Base-by-base conservation (phyloP, 2,113 vertebrate species). In the Austrofundulus limnaeus region DNA sequence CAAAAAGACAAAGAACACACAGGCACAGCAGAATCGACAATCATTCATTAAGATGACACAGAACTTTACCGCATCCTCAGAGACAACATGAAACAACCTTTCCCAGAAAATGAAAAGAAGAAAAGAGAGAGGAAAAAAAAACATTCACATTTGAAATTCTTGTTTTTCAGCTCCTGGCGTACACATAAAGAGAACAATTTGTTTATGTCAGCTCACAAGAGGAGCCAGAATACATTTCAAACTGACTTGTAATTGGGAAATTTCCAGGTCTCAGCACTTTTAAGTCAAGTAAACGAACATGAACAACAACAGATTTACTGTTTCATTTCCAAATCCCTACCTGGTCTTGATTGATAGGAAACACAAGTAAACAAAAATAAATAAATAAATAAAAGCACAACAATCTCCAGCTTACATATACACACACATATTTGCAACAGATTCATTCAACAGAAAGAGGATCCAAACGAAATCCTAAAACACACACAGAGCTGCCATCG, bases 21-120 rank as follows among this genome's bases (percentile, higher is more conserved):
- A 89, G 86, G 86, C 85, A 89, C 88, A 58, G 85, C 84, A 89
- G 83, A 87, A 83, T 78, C 61, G 81, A 86, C 86, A 87, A 87
- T 88, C 86, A 76, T 88, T 88, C 85, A 81, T 75, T 78, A 66
- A 78, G 77, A 84, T 85, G 81, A 88, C 85, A 85, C 74, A 67
- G 69, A 73, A 82, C 63, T 39, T 64, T 83, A 75, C 60, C 55
- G 61, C 72, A 64, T 70, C 85, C 78, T 78, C 66, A 2, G 71
- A 75, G 60, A 73, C 68, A 0, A 82, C 80, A 66, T 78, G 74
- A 78, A 66, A 83, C 75, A 20, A 78, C 59, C 62, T 68, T 71
- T 67, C 63, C 45, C 17, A 53, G 64, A 70, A 79, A 73, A 78
- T 9, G 10, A 34, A 34, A 34, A 34, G 5, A 28, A 4, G 7